These are phyloP conservation scores for Heteromyza rotundicornis DNA, from an alignment of 2,888 invertebrate species.

Conservation along the genomic window DNA sequence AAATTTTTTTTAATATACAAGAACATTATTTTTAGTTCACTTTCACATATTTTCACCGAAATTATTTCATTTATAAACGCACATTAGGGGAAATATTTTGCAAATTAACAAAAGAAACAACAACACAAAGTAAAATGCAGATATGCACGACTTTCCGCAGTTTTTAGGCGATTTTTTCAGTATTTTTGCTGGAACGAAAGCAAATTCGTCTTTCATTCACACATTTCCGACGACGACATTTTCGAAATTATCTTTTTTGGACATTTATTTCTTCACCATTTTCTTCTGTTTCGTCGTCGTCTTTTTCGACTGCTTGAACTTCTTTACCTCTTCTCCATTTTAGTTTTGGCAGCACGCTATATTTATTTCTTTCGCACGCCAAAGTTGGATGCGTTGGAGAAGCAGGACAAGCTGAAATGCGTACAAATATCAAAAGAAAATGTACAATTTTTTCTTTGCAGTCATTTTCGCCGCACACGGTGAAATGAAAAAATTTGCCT, in stretches of 20 bases:
- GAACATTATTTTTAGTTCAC: too few species aligned
- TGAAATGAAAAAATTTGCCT: too few species aligned
- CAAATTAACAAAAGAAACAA: constrained; percentile 31
- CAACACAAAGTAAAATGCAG: constrained; percentile 18
- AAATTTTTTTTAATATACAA: too few species aligned
- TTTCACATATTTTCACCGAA: too few species aligned
- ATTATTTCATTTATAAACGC: too few species aligned
- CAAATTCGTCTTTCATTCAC: constrained; percentile 1
- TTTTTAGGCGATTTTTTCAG: constrained; percentile 18
- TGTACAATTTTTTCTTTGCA: constrained; percentile 10
- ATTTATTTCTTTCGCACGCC: constrained; percentile 13
- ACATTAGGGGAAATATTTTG: constrained; percentile 38
- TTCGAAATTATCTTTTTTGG: constrained; percentile 20
- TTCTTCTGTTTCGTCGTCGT: constrained; percentile 14
- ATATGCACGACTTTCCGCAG: constrained; percentile 18
- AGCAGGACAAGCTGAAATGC: constrained; percentile 4
- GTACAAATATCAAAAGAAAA: not conserved
- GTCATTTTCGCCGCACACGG: too few species aligned
- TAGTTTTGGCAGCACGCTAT: constrained; percentile 12
- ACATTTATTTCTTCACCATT: constrained; percentile 17
- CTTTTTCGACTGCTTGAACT: not conserved
- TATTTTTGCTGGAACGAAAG: not conserved
- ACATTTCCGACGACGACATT: constrained; percentile 28
- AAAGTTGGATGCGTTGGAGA: too few species aligned
- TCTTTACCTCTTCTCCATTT: constrained; percentile 11